Percentiles rank a stretch among this genome's conserved stretches.
Conservation (phyloP, 2,888 invertebrate species). For the Gisinianus flammeolus region DNA sequence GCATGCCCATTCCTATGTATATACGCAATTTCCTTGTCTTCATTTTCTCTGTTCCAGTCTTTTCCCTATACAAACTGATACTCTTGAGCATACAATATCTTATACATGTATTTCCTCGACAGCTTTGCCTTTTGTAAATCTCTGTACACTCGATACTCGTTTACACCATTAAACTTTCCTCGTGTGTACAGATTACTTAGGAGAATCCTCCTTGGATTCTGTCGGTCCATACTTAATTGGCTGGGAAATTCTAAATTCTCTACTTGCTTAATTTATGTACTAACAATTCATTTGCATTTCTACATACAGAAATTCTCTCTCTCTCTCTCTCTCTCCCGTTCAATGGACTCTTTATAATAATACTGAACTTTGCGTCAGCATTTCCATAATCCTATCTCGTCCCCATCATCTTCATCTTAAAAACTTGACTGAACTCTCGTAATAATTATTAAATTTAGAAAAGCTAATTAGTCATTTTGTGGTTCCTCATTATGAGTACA, state of each 20-base stretch:
- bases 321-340: not conserved
- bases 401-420: not conserved
- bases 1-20: no score
- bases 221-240: slow-evolving; percentile 23
- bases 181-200: not conserved
- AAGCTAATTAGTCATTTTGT: no score
- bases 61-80: not conserved
- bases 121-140: not conserved
- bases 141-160: no score
- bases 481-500: not conserved
- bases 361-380: no score
- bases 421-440: no score
- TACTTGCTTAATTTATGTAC: slow-evolving; percentile 30
- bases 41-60: slow-evolving; percentile 8
- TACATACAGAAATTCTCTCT: not conserved
- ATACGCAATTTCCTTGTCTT: not conserved
- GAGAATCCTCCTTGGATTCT: not conserved
- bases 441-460: no score
- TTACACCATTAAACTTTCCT: not conserved
- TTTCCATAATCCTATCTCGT: not conserved
- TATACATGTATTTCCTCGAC: not conserved
- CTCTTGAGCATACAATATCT: not conserved
- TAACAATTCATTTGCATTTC: not conserved
- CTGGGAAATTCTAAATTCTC: slow-evolving; percentile 25
- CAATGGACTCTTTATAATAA: not conserved